These are phyloP conservation scores for Germaria angustata DNA, from an alignment of 2,888 invertebrate genomes.

Conservation along the genomic window DNA sequence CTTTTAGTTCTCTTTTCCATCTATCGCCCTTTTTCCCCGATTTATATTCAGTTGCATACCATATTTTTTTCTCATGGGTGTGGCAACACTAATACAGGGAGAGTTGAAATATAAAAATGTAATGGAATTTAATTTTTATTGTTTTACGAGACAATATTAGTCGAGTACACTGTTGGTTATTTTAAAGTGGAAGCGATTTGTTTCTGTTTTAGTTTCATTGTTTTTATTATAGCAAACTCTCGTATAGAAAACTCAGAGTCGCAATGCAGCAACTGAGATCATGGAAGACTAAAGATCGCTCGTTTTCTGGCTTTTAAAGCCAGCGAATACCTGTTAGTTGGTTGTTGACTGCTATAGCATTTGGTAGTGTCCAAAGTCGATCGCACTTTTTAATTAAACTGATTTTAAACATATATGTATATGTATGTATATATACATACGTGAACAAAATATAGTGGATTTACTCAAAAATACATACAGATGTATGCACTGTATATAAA, in stretches of 20 bases:
- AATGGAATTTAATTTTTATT: neutral
- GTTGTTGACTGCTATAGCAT: constrained; percentile 67
- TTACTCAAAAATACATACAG: constrained; percentile 21
- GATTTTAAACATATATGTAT: too few species aligned
- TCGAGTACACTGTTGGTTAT: neutral
- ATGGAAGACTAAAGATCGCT: constrained; percentile 21
- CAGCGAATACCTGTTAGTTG: constrained; percentile 65
- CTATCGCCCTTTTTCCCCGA: too few species aligned
- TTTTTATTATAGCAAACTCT: constrained; percentile 18
- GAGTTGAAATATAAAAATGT: neutral
- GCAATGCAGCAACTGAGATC: constrained; percentile 18
- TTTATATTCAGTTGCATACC: too few species aligned
- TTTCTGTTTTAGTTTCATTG: neutral
- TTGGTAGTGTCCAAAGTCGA: constrained; percentile 57
- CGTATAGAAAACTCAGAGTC: constrained; percentile 30
- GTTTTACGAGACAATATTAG: neutral
- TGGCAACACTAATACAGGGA: neutral
- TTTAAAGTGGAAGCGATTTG: constrained; percentile 32
- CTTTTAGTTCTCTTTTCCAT: too few species aligned
- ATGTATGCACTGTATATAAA: neutral
- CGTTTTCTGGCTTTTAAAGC: constrained; percentile 10
- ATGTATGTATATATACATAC: too few species aligned
- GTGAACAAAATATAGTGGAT: constrained; percentile 32
- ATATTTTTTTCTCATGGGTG: too few species aligned
- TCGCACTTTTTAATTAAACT: constrained; percentile 12